Conservation (phyloP, 2,888 invertebrate species). For the Drosophila lutescens region DNA sequence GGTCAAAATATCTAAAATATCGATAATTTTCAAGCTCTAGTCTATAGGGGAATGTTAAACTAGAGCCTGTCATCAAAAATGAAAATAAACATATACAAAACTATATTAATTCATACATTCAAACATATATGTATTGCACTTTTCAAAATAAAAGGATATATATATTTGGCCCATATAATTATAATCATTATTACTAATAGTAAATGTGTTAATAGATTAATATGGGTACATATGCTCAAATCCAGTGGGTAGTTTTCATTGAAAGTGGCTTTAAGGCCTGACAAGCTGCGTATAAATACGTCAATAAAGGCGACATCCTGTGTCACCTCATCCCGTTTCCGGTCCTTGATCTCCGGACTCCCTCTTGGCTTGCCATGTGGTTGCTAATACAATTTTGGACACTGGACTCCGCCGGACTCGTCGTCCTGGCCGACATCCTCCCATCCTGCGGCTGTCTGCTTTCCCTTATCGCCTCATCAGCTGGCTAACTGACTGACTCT, state of each 20-base stretch:
- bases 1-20: no score
- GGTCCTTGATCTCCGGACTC: no score
- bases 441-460: conserved; percentile 67
- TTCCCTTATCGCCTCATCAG: conserved; percentile 74
- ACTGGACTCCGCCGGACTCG: conserved; percentile 16
- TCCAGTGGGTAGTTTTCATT: neutral
- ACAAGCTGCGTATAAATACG: conserved; percentile 6
- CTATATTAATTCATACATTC: no score
- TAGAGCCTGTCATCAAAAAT: no score
- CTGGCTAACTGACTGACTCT: conserved; percentile 47
- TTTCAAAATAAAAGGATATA: no score
- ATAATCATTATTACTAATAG: no score
- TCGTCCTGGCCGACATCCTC: conserved; percentile 21
- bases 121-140: no score
- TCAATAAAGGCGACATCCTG: conserved; percentile 25
- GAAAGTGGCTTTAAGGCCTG: conserved; percentile 7
- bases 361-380: conserved; percentile 19
- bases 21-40: no score
- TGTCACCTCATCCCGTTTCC: neutral
- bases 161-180: no score
- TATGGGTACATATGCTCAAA: neutral
- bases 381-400: conserved; percentile 43
- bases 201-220: neutral
- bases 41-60: no score
- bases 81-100: no score